Evolutionary conservation across 2,113 vertebrate genomes (phyloP).

Genomic region (Petaurus breviceps): DNA sequence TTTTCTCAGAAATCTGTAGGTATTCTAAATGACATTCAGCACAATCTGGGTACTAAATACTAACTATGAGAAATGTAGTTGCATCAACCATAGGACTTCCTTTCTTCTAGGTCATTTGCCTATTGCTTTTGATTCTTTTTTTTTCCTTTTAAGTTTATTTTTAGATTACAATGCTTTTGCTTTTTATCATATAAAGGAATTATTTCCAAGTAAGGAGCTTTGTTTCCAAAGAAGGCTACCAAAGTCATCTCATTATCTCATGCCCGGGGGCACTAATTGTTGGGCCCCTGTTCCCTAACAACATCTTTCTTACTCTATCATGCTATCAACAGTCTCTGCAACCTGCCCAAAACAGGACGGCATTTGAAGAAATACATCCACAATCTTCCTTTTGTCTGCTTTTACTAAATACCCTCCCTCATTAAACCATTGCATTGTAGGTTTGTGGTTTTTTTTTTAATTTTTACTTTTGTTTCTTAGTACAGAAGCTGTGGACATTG

Average conservation of each 20-base stretch:
- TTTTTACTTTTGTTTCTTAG: not conserved
- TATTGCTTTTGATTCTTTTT: not conserved
- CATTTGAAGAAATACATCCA: not conserved
- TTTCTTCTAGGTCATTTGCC: slow-evolving; percentile 12
- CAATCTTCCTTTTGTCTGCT: not conserved
- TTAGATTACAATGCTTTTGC: not conserved
- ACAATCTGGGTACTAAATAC: not conserved
- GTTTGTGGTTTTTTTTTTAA: not conserved
- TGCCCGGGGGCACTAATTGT: not conserved
- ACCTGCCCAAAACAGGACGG: not conserved
- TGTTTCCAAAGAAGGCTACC: not conserved
- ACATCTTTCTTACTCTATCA: not conserved
- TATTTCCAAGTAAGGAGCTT: not conserved
- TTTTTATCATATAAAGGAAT: not conserved
- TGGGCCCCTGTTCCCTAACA: not conserved
- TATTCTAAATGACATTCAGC: not conserved
- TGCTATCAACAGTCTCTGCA: not conserved
- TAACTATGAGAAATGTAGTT: slow-evolving; percentile 10
- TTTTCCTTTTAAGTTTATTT: too few relatives aligned
- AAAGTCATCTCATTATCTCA: not conserved
- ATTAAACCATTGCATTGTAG: not conserved
- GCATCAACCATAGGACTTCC: not conserved
- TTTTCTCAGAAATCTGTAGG: not conserved
- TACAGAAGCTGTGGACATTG: not conserved
- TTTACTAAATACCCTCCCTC: not conserved